phyloP scores from a whole-genome alignment of 2,888 invertebrate genomes.

The Limenitis camilla region DNA sequence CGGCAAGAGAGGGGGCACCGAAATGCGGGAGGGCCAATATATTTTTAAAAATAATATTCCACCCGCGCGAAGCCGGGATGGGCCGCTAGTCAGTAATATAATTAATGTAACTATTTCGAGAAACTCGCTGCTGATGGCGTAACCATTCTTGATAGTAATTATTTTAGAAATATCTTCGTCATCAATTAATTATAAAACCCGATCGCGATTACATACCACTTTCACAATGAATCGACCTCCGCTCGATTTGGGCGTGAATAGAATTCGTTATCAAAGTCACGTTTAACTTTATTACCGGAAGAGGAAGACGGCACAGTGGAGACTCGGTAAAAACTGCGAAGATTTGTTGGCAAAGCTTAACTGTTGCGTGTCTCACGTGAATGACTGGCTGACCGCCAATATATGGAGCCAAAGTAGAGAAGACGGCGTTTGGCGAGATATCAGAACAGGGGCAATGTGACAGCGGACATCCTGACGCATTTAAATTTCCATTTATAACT shows the following conservation, averaged over 20 bases:
- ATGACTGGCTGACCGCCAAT: constrained; percentile 43
- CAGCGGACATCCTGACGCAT: constrained; percentile 30
- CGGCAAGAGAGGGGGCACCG: no score
- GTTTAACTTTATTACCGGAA: constrained; percentile 45
- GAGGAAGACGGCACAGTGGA: constrained; percentile 45
- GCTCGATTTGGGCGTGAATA: constrained; percentile 25
- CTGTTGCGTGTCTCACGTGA: constrained; percentile 38
- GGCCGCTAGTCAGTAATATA: no score
- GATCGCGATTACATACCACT: constrained; percentile 8
- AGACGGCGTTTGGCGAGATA: constrained; percentile 43
- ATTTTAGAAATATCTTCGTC: neutral
- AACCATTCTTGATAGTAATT: neutral
- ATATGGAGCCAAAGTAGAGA: constrained; percentile 23
- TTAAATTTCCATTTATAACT: neutral
- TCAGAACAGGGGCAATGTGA: constrained; percentile 48
- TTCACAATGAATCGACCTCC: constrained; percentile 1
- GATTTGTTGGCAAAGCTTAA: constrained; percentile 29
- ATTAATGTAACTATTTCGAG: no score
- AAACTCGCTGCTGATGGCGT: neutral
- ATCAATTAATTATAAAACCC: constrained; percentile 10
- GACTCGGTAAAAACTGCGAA: constrained; percentile 37
- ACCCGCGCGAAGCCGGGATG: no score
- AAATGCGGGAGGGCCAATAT: no score
- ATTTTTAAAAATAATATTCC: no score
- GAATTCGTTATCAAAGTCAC: constrained; percentile 32